Percentiles rank a stretch among this genome's conserved stretches.
These are phyloP conservation scores for Pelusios castaneus DNA, from an alignment of 2,113 vertebrate species.

Conservation along the genomic window DNA sequence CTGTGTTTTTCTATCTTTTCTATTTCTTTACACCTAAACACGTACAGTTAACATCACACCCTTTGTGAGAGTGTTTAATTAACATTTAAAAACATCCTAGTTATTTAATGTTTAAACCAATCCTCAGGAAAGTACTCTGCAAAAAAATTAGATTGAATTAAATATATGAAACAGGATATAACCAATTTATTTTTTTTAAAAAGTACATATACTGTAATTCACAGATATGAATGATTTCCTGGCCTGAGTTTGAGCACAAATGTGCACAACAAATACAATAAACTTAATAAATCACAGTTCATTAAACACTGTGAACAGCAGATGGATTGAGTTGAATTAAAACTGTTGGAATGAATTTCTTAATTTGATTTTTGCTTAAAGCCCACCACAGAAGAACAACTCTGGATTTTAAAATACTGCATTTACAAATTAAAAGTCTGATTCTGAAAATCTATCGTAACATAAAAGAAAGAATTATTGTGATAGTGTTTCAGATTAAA, in stretches of 20 bases:
- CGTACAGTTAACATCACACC: too few relatives aligned
- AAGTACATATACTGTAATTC: background rate
- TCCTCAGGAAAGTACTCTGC: background rate
- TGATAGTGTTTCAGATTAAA: background rate
- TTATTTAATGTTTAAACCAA: background rate
- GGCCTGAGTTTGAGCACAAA: background rate
- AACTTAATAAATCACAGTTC: background rate
- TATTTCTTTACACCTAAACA: too few relatives aligned
- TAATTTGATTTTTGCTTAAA: background rate
- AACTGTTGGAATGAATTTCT: background rate
- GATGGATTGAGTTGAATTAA: background rate
- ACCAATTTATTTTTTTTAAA: background rate
- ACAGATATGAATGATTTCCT: background rate
- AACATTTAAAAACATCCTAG: background rate
- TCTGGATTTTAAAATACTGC: background rate
- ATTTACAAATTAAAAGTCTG: background rate
- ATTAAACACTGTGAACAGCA: background rate
- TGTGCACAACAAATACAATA: background rate
- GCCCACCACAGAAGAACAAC: background rate
- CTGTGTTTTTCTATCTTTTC: too few relatives aligned
- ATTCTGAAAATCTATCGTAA: background rate
- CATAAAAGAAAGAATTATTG: background rate
- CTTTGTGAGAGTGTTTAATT: background rate
- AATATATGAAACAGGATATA: background rate
- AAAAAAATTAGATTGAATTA: background rate